Percentiles rank a stretch among this genome's conserved stretches.
Evolutionary conservation across 2,797 vertebrate species (phyloP).

Genomic region (Megalops cyprinoides): DNA sequence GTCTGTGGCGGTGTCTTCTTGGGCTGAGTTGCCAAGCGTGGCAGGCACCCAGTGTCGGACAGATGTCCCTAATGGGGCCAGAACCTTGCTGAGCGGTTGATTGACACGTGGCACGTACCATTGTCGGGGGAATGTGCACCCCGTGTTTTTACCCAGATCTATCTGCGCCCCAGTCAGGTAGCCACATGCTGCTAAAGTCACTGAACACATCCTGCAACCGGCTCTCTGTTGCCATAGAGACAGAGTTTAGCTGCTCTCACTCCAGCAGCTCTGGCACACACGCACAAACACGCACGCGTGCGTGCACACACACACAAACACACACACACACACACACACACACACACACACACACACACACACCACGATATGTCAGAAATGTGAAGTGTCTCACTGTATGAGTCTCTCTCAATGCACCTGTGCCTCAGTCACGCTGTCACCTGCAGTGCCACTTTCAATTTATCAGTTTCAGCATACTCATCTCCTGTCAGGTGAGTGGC

Average conservation of each 20-base stretch:
- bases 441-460: too few species aligned
- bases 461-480: too few species aligned
- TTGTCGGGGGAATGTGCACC: background rate
- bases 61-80: background rate
- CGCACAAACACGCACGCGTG: too few species aligned
- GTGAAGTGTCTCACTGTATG: too few species aligned
- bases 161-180: conserved; percentile 20
- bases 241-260: conserved; percentile 17
- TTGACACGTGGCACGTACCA: background rate
- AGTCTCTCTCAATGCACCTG: too few species aligned
- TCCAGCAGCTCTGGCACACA: too few species aligned
- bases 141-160: background rate
- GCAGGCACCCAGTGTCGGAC: background rate
- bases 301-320: too few species aligned
- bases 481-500: too few species aligned
- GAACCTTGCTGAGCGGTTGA: background rate
- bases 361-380: too few species aligned
- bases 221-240: conserved; percentile 31
- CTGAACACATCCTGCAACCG: conserved; percentile 1
- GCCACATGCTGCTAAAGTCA: conserved; percentile 10
- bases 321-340: too few species aligned
- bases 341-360: too few species aligned
- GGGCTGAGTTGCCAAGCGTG: background rate
- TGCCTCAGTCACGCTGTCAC: too few species aligned
- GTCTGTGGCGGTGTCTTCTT: background rate